Evolutionary conservation across 1,140 invertebrate species (phyloP).

Genomic region (Dolichoris vasculosae): DNA sequence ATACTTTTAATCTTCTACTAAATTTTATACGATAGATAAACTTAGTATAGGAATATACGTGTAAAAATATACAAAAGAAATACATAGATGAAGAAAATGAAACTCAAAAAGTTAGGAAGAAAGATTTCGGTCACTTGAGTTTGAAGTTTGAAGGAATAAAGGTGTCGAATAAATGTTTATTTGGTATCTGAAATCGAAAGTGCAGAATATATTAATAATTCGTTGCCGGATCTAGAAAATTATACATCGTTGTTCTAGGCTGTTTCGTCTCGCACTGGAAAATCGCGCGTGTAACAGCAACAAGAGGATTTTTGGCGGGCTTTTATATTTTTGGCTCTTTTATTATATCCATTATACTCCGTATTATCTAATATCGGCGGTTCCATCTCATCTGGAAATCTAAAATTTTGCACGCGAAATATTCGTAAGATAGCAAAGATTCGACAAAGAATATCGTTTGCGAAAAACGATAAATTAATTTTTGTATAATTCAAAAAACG

Average conservation of each 20-base stretch:
- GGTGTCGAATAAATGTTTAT: conserved; percentile 43
- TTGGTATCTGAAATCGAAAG: conserved; percentile 43
- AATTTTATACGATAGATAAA: not conserved
- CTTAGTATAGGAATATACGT: not conserved
- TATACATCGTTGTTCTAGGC: conserved; percentile 47
- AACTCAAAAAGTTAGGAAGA: conserved; percentile 13
- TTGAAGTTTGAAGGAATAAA: conserved; percentile 49
- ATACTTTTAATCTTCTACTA: not conserved
- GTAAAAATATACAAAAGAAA: not conserved
- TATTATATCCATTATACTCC: conserved; percentile 52
- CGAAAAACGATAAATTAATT: too few relatives aligned
- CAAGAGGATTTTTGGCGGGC: conserved; percentile 72
- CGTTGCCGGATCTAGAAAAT: conserved; percentile 39
- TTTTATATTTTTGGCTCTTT: conserved; percentile 76
- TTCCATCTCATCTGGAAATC: conserved; percentile 52
- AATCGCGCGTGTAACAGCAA: conserved; percentile 55
- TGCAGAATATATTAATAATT: conserved; percentile 47
- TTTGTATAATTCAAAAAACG: too few relatives aligned
- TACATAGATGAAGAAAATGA: not conserved
- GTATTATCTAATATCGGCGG: conserved; percentile 42
- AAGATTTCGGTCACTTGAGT: conserved; percentile 11
- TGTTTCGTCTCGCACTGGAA: conserved; percentile 65
- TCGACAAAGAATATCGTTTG: too few relatives aligned
- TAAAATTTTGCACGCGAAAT: not conserved
- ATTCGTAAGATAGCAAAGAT: too few relatives aligned